A percentile compares a stretch with the other conserved stretches of the same genome.
These are phyloP conservation scores for Oryzaephilus surinamensis DNA, from an alignment of 1,140 invertebrate genomes.

Conservation along the genomic window DNA sequence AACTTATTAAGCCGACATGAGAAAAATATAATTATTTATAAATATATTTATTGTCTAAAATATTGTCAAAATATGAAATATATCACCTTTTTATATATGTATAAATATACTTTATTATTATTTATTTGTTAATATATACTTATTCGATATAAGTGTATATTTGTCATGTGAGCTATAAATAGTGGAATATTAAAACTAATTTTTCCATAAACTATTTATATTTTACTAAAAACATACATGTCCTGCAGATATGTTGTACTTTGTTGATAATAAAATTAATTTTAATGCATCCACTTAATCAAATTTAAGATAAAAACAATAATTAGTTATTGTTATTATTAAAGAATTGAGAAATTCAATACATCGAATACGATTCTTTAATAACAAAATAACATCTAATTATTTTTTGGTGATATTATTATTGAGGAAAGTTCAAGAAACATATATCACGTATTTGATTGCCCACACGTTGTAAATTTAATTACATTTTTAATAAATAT, in stretches of 20 bases:
- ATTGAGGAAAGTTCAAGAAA: constrained; percentile 10
- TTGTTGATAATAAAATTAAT: too few species aligned
- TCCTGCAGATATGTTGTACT: neutral
- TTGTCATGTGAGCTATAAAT: too few species aligned
- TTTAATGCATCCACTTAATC: too few species aligned
- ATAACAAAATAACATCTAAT: neutral
- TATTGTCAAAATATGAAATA: constrained; percentile 15
- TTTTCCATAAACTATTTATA: neutral
- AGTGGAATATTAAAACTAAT: too few species aligned
- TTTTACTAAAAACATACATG: neutral
- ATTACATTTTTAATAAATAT: too few species aligned
- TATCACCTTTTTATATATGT: neutral
- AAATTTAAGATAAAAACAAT: too few species aligned
- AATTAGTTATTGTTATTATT: too few species aligned
- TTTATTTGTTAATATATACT: too few species aligned
- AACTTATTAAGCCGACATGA: too few species aligned
- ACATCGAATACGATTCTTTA: neutral
- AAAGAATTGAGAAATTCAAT: too few species aligned
- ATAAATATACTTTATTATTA: neutral
- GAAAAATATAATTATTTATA: too few species aligned
- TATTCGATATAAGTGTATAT: too few species aligned
- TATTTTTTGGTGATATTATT: constrained; percentile 6
- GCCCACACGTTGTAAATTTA: constrained; percentile 16
- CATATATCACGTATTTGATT: constrained; percentile 12
- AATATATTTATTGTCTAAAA: constrained; percentile 14